Conservation (phyloP, 2,797 vertebrate genomes). For the Poecilia picta region DNA sequence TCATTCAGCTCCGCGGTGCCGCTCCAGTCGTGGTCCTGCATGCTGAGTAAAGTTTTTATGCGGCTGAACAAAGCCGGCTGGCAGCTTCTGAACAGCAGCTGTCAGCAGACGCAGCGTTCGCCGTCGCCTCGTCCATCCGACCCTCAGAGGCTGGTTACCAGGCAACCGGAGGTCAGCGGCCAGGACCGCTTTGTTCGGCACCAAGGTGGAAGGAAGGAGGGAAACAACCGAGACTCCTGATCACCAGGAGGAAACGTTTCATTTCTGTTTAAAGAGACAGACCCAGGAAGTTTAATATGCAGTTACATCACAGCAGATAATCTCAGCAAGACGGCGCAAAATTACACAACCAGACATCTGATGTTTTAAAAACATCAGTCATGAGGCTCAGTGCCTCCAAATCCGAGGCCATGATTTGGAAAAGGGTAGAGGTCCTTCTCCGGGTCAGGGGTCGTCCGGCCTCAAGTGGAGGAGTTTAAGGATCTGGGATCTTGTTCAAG, state of each 20-base stretch:
- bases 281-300: background rate
- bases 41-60: conserved; percentile 54
- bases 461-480: too few species aligned
- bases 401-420: too few species aligned
- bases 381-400: too few species aligned
- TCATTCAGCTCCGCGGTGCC: conserved; percentile 6
- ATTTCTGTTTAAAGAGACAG: background rate
- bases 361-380: background rate
- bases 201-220: background rate
- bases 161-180: conserved; percentile 45
- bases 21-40: conserved; percentile 14
- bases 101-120: conserved; percentile 19
- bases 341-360: background rate
- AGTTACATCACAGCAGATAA: background rate
- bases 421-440: too few species aligned
- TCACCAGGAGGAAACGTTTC: too few species aligned
- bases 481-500: too few species aligned
- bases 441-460: too few species aligned
- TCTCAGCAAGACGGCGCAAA: background rate
- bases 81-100: conserved; percentile 16
- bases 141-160: conserved; percentile 48
- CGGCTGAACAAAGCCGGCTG: conserved; percentile 41
- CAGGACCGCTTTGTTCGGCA: conserved; percentile 53
- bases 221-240: background rate
- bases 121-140: conserved; percentile 15